phyloP scores from a whole-genome alignment of 2,113 vertebrate genomes.

The Chloebia gouldiae region DNA sequence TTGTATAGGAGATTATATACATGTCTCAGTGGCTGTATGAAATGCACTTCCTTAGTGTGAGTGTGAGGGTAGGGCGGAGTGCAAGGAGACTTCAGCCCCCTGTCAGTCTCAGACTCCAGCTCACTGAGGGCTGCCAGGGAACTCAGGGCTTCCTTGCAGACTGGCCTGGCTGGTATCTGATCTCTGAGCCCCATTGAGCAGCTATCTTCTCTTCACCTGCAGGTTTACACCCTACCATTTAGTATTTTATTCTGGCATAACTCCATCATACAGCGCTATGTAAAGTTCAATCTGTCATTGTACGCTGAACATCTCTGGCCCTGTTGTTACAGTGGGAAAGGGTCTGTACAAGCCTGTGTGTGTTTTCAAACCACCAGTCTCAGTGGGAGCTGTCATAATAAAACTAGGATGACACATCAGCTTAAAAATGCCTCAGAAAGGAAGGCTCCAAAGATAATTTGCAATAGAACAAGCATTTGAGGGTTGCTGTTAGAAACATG shows the following conservation, averaged over 20 bases:
- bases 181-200: neutral
- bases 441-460: neutral
- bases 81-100: neutral
- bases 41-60: neutral
- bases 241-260: neutral
- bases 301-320: rapidly evolving
- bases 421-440: neutral
- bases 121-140: neutral
- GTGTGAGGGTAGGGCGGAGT: neutral
- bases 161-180: neutral
- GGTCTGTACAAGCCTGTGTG: neutral
- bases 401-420: neutral
- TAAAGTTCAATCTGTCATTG: neutral
- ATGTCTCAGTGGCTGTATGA: neutral
- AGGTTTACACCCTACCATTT: neutral
- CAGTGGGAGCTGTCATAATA: neutral
- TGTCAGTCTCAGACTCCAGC: neutral
- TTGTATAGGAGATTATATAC: neutral
- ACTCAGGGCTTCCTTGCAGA: neutral
- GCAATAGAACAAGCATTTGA: neutral
- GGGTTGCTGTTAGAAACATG: neutral
- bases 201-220: neutral
- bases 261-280: rapidly evolving
- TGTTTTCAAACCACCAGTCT: neutral
- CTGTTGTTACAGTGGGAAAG: neutral